These are phyloP conservation scores for Vespertilio murinus DNA, from an alignment of 2,797 vertebrate species.

Conservation along the genomic window DNA sequence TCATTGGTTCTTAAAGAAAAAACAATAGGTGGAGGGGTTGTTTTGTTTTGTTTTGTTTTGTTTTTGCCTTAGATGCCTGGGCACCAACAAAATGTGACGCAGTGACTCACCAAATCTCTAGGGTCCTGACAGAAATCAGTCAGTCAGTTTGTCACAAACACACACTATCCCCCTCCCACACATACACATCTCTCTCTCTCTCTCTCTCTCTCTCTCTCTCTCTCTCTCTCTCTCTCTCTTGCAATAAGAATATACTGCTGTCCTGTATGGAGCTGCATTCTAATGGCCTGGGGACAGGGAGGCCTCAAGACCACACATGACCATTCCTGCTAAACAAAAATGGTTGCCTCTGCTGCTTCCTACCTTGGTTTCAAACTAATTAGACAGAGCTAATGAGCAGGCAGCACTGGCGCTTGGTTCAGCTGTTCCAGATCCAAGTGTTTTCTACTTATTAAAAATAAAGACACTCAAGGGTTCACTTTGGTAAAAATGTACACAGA, in stretches of 20 bases:
- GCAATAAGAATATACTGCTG: neutral
- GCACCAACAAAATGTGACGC: neutral
- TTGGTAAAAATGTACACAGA: slow-evolving; percentile 67
- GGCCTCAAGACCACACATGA: neutral
- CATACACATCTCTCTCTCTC: neutral
- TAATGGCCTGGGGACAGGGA: neutral
- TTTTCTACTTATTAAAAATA: slow-evolving; percentile 70
- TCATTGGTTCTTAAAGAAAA: slow-evolving; percentile 51
- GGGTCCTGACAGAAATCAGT: slow-evolving; percentile 18
- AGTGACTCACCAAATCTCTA: slow-evolving; percentile 18
- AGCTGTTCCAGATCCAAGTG: slow-evolving; percentile 65
- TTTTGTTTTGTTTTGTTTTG: too few relatives aligned
- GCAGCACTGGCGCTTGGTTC: slow-evolving; percentile 58
- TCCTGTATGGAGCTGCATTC: neutral
- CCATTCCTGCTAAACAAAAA: slow-evolving; percentile 42
- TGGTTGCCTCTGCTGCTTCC: slow-evolving; percentile 38
- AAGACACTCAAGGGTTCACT: slow-evolving; percentile 68
- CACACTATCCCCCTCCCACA: neutral
- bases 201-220: neutral
- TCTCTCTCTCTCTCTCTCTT: neutral
- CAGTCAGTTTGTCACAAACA: neutral
- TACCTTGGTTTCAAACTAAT: slow-evolving; percentile 66
- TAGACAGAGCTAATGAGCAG: slow-evolving; percentile 67
- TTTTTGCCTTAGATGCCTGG: slow-evolving; percentile 24
- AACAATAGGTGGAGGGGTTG: neutral